Conservation (phyloP, 2,888 invertebrate genomes). For the Drosophila buzzatii region DNA sequence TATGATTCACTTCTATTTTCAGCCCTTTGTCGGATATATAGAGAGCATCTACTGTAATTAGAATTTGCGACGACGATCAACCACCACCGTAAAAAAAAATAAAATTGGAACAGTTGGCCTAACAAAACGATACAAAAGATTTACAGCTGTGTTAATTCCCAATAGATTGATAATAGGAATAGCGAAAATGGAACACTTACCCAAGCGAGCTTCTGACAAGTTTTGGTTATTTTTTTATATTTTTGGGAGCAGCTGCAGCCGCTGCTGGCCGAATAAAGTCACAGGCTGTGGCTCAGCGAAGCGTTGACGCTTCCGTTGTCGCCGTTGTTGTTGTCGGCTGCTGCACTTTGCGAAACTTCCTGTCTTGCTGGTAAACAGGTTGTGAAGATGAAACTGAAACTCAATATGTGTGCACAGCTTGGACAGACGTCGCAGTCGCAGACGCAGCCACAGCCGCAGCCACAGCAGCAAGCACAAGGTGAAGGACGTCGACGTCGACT, state of each 20-base stretch:
- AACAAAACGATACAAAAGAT: conserved; percentile 17
- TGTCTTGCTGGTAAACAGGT: conserved; percentile 63
- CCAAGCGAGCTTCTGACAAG: conserved; percentile 41
- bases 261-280: conserved; percentile 46
- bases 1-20: neutral
- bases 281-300: conserved; percentile 45
- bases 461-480: conserved; percentile 65
- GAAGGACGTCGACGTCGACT: conserved; percentile 65
- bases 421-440: conserved; percentile 26
- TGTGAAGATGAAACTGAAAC: conserved; percentile 72
- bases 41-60: neutral
- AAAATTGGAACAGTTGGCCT: conserved; percentile 37
- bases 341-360: conserved; percentile 79
- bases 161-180: conserved; percentile 8
- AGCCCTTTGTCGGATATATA: neutral
- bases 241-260: conserved; percentile 62
- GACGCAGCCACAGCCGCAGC: conserved; percentile 17
- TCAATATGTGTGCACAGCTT: conserved; percentile 47
- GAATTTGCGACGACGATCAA: conserved; percentile 17
- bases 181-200: conserved; percentile 49
- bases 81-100: conserved; percentile 22
- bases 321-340: conserved; percentile 50
- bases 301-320: conserved; percentile 63
- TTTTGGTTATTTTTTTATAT: conserved; percentile 16
- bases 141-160: conserved; percentile 45